Evolutionary conservation across 2,888 invertebrate species (phyloP).

Genomic region (Rhaphigaster nebulosa): DNA sequence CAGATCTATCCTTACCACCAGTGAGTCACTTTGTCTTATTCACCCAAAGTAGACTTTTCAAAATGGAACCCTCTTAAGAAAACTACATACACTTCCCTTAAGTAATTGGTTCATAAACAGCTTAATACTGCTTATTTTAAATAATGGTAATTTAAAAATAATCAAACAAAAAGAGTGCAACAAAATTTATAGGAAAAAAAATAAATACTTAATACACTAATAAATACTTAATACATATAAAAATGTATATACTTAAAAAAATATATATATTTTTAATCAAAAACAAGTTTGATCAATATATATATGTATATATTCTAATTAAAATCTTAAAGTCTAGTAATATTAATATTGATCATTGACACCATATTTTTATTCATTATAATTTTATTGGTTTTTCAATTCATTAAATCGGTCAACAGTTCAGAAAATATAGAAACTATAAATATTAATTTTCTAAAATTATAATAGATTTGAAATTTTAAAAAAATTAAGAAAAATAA

Average conservation of each 20-base stretch:
- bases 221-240: neutral
- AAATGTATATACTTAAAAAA: neutral
- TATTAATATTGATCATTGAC: neutral
- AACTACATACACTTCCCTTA: conserved; percentile 8
- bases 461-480: neutral
- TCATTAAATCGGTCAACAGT: neutral
- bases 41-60: conserved; percentile 61
- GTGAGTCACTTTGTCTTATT: conserved; percentile 65
- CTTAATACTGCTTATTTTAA: neutral
- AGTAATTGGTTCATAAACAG: neutral
- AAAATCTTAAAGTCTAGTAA: neutral
- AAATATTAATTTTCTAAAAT: neutral
- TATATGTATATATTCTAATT: neutral
- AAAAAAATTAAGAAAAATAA: neutral
- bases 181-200: neutral
- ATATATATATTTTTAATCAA: neutral
- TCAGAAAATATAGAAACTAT: neutral
- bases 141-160: neutral
- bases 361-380: neutral
- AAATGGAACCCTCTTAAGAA: conserved; percentile 55
- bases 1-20: conserved; percentile 79
- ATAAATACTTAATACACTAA: neutral
- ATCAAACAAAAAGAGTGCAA: neutral
- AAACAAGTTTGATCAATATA: neutral
- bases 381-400: neutral